These are phyloP conservation scores for Helostoma temminkii DNA, from an alignment of 2,797 vertebrate species.

Conservation along the genomic window DNA sequence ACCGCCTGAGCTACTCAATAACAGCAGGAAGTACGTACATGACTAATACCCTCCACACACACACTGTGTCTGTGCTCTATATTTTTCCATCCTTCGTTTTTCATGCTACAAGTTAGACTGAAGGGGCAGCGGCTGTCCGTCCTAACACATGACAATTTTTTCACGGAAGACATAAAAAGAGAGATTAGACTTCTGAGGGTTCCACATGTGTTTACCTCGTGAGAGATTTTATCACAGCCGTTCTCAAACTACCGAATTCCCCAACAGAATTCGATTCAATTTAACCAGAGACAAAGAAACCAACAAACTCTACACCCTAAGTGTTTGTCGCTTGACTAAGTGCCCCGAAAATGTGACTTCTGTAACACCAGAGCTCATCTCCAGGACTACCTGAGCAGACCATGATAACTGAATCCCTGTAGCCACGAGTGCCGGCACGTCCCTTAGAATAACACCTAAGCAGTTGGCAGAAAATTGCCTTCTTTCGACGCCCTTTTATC, in stretches of 20 bases:
- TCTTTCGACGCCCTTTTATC: conserved; percentile 14
- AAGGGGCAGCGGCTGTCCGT: neutral
- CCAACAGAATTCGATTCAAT: too few species aligned
- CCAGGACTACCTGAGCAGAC: conserved; percentile 6
- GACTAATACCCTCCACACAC: conserved; percentile 69
- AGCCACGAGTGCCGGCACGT: conserved; percentile 31
- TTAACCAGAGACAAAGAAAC: too few species aligned
- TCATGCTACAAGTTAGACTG: neutral
- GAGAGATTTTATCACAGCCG: conserved; percentile 12
- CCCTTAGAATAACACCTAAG: conserved; percentile 38
- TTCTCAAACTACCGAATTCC: too few species aligned
- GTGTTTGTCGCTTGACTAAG: neutral
- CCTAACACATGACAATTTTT: neutral
- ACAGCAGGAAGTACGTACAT: conserved; percentile 70
- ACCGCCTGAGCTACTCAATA: conserved; percentile 57
- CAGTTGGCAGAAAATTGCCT: conserved; percentile 36
- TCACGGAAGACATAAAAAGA: neutral
- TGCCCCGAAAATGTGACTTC: neutral
- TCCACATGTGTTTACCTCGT: neutral
- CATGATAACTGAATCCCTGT: conserved; percentile 9
- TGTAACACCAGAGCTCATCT: too few species aligned
- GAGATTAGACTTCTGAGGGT: neutral
- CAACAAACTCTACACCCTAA: neutral
- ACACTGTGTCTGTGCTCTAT: conserved; percentile 33
- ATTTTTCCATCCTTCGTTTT: conserved; percentile 29